A percentile compares a stretch with the other conserved stretches of the same genome.
Conservation (phyloP, 1,140 invertebrate genomes). For the Sesamia nonagrioides region DNA sequence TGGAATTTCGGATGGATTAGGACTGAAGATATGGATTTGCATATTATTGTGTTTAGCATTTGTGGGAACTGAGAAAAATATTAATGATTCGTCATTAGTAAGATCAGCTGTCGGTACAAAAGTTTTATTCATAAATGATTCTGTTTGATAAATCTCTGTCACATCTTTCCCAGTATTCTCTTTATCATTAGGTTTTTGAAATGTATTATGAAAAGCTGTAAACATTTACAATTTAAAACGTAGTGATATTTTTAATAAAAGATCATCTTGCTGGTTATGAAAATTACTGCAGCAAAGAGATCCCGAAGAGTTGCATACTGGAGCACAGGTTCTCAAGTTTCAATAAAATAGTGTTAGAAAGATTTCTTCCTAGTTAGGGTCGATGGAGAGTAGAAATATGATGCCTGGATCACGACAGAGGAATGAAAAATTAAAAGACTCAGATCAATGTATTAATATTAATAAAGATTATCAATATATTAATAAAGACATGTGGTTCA, state of each 20-base stretch:
- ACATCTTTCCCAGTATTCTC: not conserved
- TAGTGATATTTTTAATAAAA: not conserved
- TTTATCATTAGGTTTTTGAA: not conserved
- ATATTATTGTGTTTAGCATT: slow-evolving; percentile 21
- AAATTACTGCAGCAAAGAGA: too few relatives aligned
- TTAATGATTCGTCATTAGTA: slow-evolving; percentile 48
- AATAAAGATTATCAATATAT: too few relatives aligned
- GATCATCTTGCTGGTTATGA: too few relatives aligned
- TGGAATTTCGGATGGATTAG: slow-evolving; percentile 39
- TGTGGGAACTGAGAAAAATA: slow-evolving; percentile 28
- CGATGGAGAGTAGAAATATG: too few relatives aligned
- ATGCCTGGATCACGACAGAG: too few relatives aligned
- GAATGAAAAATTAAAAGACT: too few relatives aligned
- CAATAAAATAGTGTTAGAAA: too few relatives aligned
- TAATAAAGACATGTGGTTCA: too few relatives aligned
- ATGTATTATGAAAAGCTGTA: not conserved
- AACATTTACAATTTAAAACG: not conserved
- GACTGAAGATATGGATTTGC: slow-evolving; percentile 32
- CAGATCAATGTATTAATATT: too few relatives aligned
- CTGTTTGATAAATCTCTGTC: slow-evolving; percentile 7
- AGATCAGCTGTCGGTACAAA: not conserved
- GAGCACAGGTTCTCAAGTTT: too few relatives aligned
- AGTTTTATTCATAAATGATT: not conserved
- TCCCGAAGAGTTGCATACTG: too few relatives aligned
- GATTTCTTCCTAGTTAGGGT: too few relatives aligned